Conservation (phyloP, 1,140 invertebrate genomes). For the Chionoecetes opilio region DNA sequence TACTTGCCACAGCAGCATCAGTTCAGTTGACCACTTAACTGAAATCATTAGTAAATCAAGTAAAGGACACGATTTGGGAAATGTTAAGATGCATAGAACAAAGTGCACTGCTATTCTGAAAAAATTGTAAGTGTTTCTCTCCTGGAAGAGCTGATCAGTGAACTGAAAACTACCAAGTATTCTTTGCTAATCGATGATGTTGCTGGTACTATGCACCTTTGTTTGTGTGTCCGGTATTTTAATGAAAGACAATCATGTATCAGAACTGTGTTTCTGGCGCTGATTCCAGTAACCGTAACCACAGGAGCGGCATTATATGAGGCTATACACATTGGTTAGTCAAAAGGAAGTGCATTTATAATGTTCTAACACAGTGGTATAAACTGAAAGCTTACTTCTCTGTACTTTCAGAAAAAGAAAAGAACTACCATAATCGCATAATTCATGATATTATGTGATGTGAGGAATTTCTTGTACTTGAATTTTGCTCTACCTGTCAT, state of each 20-base stretch:
- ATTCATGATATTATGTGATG: conserved; percentile 61
- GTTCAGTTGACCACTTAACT: conserved; percentile 69
- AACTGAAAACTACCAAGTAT: conserved; percentile 65
- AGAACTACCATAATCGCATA: conserved; percentile 50
- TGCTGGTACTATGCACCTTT: conserved; percentile 57
- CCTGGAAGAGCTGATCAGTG: conserved; percentile 71
- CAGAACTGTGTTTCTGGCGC: conserved; percentile 64
- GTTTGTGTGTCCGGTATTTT: conserved; percentile 68
- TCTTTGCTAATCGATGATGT: conserved; percentile 70
- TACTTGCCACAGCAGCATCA: conserved; percentile 72
- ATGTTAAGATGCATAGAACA: conserved; percentile 72
- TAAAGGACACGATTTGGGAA: conserved; percentile 68
- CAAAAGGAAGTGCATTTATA: conserved; percentile 73
- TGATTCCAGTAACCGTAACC: conserved; percentile 65
- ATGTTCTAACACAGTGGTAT: conserved; percentile 57
- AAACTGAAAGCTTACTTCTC: conserved; percentile 55
- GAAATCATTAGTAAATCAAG: conserved; percentile 67
- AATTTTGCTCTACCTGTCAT: conserved; percentile 60
- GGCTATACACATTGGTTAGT: conserved; percentile 74
- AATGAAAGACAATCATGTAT: conserved; percentile 60
- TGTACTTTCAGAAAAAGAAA: conserved; percentile 58
- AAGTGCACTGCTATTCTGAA: conserved; percentile 57
- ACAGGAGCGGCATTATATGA: conserved; percentile 65
- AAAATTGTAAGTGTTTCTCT: conserved; percentile 70
- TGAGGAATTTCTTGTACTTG: conserved; percentile 58